These are phyloP conservation scores for Microcebus griseorufus DNA, from an alignment of 2,113 vertebrate species.

Conservation along the genomic window DNA sequence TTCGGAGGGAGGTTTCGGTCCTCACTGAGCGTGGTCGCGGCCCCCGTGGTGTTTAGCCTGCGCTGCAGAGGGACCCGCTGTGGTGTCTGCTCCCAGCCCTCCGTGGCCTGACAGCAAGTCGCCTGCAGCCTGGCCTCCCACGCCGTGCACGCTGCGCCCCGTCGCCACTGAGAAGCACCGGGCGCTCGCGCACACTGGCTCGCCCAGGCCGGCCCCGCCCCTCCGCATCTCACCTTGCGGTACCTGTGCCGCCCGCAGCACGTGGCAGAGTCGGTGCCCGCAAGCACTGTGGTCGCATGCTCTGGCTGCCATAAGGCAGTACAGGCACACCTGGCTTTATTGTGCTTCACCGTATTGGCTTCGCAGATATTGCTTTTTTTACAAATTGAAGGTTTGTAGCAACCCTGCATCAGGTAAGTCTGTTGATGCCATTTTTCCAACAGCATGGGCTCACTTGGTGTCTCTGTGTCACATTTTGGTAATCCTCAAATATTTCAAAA, in stretches of 20 bases:
- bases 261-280: too few relatives aligned
- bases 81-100: neutral
- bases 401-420: neutral
- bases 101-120: neutral
- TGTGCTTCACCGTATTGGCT: neutral
- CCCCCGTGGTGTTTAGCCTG: neutral
- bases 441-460: neutral
- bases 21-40: neutral
- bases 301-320: neutral
- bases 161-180: neutral
- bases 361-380: neutral
- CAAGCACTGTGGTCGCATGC: neutral
- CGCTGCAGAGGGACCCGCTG: neutral
- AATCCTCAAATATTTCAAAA: neutral
- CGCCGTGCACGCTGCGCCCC: accelerated
- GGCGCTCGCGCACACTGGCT: neutral
- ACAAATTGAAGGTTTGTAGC: neutral
- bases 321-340: neutral
- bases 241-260: too few relatives aligned
- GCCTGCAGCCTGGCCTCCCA: neutral
- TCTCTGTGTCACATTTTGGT: neutral
- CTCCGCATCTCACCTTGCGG: too few relatives aligned
- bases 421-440: neutral
- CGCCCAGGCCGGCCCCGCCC: neutral
- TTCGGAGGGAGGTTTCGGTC: neutral